These are phyloP conservation scores for Spisula subtruncata DNA, from an alignment of 2,888 invertebrate genomes.

Conservation along the genomic window DNA sequence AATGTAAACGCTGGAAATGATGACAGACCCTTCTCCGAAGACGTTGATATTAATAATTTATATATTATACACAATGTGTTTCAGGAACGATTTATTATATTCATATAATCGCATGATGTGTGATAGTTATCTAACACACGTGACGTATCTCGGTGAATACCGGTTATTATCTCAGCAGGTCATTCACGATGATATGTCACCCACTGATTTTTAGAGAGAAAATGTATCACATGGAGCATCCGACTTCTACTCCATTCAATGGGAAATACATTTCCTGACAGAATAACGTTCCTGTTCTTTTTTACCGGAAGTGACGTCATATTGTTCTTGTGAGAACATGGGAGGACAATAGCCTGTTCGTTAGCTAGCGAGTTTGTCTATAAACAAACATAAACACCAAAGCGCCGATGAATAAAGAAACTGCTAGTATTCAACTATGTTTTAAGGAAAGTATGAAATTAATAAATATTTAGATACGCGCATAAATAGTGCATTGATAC, in stretches of 20 bases:
- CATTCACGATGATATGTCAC: too few species aligned
- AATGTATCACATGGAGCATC: too few species aligned
- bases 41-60: not conserved
- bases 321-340: not conserved
- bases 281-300: too few species aligned
- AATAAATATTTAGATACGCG: not conserved
- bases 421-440: not conserved
- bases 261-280: too few species aligned
- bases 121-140: too few species aligned
- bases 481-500: not conserved
- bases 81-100: too few species aligned
- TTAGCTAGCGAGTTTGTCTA: not conserved
- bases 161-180: too few species aligned
- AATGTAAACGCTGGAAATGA: not conserved
- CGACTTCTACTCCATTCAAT: too few species aligned
- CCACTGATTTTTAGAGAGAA: too few species aligned
- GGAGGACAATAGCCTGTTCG: not conserved
- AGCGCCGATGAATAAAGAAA: not conserved
- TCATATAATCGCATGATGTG: too few species aligned
- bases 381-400: not conserved
- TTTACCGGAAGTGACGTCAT: not conserved
- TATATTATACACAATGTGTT: too few species aligned
- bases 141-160: too few species aligned
- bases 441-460: not conserved
- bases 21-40: not conserved